Evolutionary conservation across 1,140 invertebrate genomes (phyloP), one percentile per base, ranked within the genome.

Genomic region (Patella vulgata): DNA sequence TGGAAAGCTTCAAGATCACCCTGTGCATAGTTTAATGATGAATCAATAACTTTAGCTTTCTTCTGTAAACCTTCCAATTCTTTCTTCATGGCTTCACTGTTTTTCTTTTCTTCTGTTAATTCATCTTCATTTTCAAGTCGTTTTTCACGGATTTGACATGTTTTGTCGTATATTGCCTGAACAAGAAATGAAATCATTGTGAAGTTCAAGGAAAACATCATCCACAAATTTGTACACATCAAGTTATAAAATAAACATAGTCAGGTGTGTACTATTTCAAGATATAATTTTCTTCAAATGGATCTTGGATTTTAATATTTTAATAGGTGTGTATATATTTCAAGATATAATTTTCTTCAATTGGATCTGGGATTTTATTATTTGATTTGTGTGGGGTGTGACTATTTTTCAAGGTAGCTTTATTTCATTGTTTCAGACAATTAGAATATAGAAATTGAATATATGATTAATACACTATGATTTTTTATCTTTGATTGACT

Each of bases 1-100:
- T 83, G 82, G 73, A 84, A 85, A 19, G 80, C 83, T 59, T 85
- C 84, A 9, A 85, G 59, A 46, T 85, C 83, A 66, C 77, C 74
- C 55, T 84, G 75, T 23, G 82, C 82, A 39, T 65, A 71, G 60
- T 80, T 81, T 25, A 84, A 61, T 11, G 75, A 78, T 44, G 62
- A 54, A 27, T 83, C 76, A 48, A 84, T 81, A 42, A 84, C 68
- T 62, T 82, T 82, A 8, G 75, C 73, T 52, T 83, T 84, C 64
- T 84, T 84, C 30, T 79, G 71, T 28, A 84, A 64, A 48, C 66
- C 73, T 21, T 85, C 84, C 25, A 77, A 61, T 33, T 85, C 84
- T 65, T 84, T 84, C 61, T 79, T 81, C 28, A 84, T 53, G 0
- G 64, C 57, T 23, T 85, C 83, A 46, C 73, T 71, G 27, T 73